These are phyloP conservation scores for Cephus spinipes DNA, from an alignment of 2,888 invertebrate genomes.

Conservation along the genomic window DNA sequence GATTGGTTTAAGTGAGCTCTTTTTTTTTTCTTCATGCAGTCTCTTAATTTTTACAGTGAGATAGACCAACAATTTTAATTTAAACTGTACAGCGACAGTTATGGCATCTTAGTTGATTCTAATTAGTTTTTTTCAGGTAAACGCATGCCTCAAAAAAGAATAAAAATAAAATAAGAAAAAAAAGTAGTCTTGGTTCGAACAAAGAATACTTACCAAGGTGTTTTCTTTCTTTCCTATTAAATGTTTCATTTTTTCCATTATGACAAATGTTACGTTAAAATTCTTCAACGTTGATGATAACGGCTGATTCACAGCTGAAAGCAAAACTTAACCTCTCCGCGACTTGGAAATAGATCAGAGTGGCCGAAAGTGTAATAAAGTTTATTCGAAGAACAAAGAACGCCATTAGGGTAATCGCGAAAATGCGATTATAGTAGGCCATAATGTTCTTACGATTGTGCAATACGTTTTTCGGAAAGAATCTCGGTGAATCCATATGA, in stretches of 20 bases:
- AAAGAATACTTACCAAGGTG: conserved; percentile 5
- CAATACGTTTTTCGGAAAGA: background rate
- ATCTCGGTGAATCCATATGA: background rate
- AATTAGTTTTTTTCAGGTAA: conserved; percentile 30
- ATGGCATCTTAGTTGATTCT: conserved; percentile 38
- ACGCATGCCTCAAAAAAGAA: background rate
- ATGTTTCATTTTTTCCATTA: conserved; percentile 1
- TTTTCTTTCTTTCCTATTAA: conserved; percentile 5
- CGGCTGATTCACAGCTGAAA: too few species aligned
- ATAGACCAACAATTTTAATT: conserved; percentile 30
- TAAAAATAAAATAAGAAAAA: conserved; percentile 4
- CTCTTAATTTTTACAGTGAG: conserved; percentile 41
- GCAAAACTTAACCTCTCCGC: too few species aligned
- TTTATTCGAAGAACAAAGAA: too few species aligned
- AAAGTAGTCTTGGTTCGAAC: conserved; percentile 11
- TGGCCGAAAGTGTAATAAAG: too few species aligned
- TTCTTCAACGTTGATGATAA: conserved; percentile 16
- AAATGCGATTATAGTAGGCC: background rate
- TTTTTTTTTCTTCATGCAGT: conserved; percentile 23
- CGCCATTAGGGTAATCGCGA: background rate
- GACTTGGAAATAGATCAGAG: too few species aligned
- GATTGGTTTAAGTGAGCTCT: background rate
- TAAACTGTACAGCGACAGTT: conserved; percentile 37
- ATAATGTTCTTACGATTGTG: background rate
- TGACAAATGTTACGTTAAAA: conserved; percentile 2